phyloP scores from a whole-genome alignment of 2,113 vertebrate genomes.

The Bucco capensis region DNA sequence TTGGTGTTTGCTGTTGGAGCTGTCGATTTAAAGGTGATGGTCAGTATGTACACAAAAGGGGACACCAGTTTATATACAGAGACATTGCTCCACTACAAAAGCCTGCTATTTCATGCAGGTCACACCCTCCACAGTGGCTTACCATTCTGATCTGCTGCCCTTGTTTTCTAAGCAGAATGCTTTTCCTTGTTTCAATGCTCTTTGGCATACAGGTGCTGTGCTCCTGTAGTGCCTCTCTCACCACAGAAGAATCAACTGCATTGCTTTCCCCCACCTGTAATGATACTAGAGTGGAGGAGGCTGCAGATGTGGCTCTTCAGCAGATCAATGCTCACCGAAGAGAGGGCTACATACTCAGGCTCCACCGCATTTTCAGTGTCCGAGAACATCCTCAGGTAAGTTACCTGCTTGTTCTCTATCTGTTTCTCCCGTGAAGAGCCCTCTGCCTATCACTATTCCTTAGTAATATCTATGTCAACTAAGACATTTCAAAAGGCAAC shows the following conservation, averaged over 20 bases:
- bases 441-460: background rate
- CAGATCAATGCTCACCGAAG: constrained; percentile 52
- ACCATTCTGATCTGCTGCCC: background rate
- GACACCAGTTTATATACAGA: background rate
- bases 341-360: constrained; percentile 61
- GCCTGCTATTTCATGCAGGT: background rate
- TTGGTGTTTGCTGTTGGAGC: background rate
- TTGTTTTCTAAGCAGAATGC: constrained; percentile 27
- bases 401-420: background rate
- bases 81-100: background rate
- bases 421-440: background rate
- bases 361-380: constrained; percentile 58
- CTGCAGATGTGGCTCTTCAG: constrained; percentile 42
- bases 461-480: background rate
- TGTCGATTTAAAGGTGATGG: constrained; percentile 48
- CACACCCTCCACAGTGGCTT: background rate
- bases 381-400: constrained; percentile 59
- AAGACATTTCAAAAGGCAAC: constrained; percentile 2
- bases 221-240: background rate
- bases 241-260: fast-evolving
- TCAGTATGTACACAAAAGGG: background rate
- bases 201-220: background rate
- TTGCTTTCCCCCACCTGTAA: constrained; percentile 16
- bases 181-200: constrained; percentile 8
- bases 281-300: background rate